Conservation (phyloP, 2,888 invertebrate genomes). For the Rosalia funebris region DNA sequence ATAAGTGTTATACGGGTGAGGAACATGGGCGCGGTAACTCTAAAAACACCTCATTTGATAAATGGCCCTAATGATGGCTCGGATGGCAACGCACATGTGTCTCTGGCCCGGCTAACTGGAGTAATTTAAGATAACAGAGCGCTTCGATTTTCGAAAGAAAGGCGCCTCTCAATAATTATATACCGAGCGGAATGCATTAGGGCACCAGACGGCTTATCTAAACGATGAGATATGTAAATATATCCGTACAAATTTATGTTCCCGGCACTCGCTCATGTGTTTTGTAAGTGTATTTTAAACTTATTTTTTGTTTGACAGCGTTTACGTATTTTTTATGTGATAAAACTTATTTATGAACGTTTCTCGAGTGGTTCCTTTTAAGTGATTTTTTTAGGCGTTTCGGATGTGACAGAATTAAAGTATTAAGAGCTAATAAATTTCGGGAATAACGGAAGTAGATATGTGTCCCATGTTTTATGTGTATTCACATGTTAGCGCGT, state of each 20-base stretch:
- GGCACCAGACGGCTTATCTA: constrained; percentile 22
- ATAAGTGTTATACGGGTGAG: constrained; percentile 36
- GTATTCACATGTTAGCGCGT: too few species aligned
- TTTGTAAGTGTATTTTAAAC: too few species aligned
- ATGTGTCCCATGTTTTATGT: too few species aligned
- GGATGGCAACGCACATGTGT: constrained; percentile 34
- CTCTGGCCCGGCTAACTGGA: constrained; percentile 33
- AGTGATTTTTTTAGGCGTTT: too few species aligned
- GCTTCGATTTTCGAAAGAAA: constrained; percentile 40
- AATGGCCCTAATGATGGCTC: constrained; percentile 31
- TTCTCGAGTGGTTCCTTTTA: too few species aligned
- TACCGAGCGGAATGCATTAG: constrained; percentile 39
- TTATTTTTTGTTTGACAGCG: too few species aligned
- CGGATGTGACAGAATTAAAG: too few species aligned
- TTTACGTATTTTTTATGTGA: too few species aligned
- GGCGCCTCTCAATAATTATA: constrained; percentile 42
- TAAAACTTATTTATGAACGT: too few species aligned
- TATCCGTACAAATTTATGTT: constrained; percentile 1
- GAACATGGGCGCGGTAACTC: constrained; percentile 23
- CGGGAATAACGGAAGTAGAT: too few species aligned
- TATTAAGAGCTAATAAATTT: too few species aligned
- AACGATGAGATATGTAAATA: constrained; percentile 34
- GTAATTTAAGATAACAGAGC: constrained; percentile 42
- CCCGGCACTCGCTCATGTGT: constrained; percentile 5
- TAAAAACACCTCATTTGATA: constrained; percentile 36